Evolutionary conservation across 2,113 vertebrate genomes (phyloP).

Genomic region (Chloebia gouldiae): DNA sequence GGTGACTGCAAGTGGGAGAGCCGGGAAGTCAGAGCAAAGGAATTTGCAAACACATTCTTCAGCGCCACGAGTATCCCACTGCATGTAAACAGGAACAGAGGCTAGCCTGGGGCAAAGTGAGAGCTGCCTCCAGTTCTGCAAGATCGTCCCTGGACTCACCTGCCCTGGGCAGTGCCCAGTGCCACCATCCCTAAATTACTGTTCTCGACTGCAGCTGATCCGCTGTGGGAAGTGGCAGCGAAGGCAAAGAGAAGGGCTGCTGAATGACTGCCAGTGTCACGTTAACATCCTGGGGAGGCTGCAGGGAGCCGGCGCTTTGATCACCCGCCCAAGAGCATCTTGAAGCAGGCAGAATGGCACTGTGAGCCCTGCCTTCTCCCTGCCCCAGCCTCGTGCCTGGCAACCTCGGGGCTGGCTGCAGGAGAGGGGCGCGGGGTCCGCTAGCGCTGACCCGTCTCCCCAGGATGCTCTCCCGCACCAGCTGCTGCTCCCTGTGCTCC

Average conservation of each 20-base stretch:
- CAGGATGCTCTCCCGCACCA: constrained; percentile 33
- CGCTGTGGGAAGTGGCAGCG: fast-evolving
- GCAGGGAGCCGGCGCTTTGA: not conserved
- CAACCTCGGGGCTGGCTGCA: not conserved
- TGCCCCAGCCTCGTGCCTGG: fast-evolving
- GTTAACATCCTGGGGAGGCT: not conserved
- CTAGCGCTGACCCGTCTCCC: not conserved
- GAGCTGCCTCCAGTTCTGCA: not conserved
- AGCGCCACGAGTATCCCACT: constrained; percentile 4
- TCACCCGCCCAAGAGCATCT: not conserved
- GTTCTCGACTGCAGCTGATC: not conserved
- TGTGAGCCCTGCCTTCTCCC: not conserved
- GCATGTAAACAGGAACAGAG: constrained; percentile 34
- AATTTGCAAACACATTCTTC: constrained; percentile 67
- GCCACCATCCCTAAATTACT: fast-evolving
- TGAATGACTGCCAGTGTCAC: not conserved
- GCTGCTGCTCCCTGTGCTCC: not conserved
- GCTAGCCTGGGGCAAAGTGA: not conserved
- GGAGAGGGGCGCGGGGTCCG: constrained; percentile 22
- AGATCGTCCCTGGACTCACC: not conserved
- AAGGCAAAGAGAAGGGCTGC: not conserved
- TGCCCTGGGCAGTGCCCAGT: fast-evolving
- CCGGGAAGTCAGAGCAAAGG: constrained; percentile 60
- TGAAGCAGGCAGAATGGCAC: not conserved
- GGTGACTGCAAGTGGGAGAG: not conserved